Evolutionary conservation across 2,113 vertebrate species (phyloP).

Genomic region (mouse (Mus musculus)): GRCm39 chrX:47320001-47320500

Average conservation of each 20-base stretch:
- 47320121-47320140: conserved; percentile 7
- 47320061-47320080: conserved; percentile 41
- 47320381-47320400: background rate
- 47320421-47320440: background rate
- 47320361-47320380: background rate
- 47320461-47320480: background rate
- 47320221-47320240: background rate
- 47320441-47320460: background rate
- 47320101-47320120: conserved; percentile 26
- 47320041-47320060: conserved; percentile 12
- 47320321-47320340: background rate
- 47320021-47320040: background rate
- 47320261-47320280: background rate
- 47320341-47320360: background rate
- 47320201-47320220: background rate
- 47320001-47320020: conserved; percentile 37
- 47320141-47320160: conserved; percentile 10
- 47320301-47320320: background rate
- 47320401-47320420: background rate
- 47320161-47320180: background rate
- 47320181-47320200: background rate
- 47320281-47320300: background rate
- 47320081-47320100: background rate
- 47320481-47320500: background rate
- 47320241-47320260: background rate